phyloP scores from a whole-genome alignment of 1,140 invertebrate genomes.

The Littorina saxatilis region DNA sequence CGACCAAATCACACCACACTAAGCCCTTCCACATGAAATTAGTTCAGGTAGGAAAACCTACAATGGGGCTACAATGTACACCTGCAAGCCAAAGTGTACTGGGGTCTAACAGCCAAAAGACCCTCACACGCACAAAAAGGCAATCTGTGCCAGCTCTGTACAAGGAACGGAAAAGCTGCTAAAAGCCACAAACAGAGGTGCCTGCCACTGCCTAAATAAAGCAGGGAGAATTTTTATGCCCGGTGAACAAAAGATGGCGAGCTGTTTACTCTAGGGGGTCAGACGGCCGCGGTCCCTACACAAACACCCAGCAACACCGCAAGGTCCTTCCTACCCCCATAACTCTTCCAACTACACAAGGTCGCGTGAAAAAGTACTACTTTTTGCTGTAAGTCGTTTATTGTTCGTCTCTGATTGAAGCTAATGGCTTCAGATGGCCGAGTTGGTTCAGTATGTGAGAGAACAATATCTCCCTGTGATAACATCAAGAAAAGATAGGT shows the following conservation, averaged over 20 bases:
- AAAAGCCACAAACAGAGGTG: constrained; percentile 4
- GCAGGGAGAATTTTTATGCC: neutral
- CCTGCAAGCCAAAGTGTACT: too few species aligned
- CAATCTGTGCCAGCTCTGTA: neutral
- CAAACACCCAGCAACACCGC: neutral
- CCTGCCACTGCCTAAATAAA: neutral
- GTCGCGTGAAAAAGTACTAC: neutral
- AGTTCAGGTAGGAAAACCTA: too few species aligned
- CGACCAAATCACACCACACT: too few species aligned
- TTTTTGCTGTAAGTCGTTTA: neutral
- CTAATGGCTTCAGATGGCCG: neutral
- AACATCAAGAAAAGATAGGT: too few species aligned
- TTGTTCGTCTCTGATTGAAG: neutral
- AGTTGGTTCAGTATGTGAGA: neutral
- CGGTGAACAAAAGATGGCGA: constrained; percentile 9
- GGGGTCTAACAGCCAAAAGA: too few species aligned
- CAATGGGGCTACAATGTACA: too few species aligned
- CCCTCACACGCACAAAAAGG: too few species aligned
- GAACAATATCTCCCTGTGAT: neutral
- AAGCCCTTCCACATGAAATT: too few species aligned
- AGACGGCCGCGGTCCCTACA: neutral
- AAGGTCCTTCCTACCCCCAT: neutral
- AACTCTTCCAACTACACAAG: too few species aligned
- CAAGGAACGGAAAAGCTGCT: neutral
- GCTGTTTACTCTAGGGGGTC: constrained; percentile 4